Evolutionary conservation across 1,140 invertebrate species (phyloP).

Genomic region (Ceratina calcarata): DNA sequence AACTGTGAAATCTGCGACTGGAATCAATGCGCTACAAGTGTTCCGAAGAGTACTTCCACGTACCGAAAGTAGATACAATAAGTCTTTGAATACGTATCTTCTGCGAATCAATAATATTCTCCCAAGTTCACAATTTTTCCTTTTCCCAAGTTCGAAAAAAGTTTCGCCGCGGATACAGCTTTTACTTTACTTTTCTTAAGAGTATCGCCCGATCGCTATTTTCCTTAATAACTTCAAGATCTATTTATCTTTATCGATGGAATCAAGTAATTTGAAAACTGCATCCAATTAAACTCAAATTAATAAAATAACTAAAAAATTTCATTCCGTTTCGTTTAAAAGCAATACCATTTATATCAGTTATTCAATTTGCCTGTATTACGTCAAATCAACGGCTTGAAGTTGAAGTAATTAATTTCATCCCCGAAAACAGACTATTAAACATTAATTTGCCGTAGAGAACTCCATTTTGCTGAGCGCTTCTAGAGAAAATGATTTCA

Average conservation of each 20-base stretch:
- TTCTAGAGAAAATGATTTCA: slow-evolving; percentile 52
- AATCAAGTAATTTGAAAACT: neutral
- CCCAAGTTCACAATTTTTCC: neutral
- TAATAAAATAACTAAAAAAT: neutral
- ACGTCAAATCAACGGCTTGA: slow-evolving; percentile 13
- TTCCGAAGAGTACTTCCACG: neutral
- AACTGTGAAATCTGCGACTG: neutral
- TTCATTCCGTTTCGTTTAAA: neutral
- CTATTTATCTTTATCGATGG: neutral
- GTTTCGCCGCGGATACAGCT: neutral
- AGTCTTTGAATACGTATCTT: neutral
- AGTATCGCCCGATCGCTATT: neutral
- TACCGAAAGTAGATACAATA: neutral
- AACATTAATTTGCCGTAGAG: slow-evolving; percentile 53
- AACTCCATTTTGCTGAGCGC: slow-evolving; percentile 57
- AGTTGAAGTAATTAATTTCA: slow-evolving; percentile 54
- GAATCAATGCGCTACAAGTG: neutral
- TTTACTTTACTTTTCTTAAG: neutral
- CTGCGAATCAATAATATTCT: slow-evolving; percentile 17
- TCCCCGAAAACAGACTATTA: slow-evolving; percentile 50
- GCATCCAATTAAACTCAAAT: neutral
- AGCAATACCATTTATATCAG: neutral
- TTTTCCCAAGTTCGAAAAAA: neutral
- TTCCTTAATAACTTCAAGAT: slow-evolving; percentile 1
- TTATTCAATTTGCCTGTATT: too few species aligned